Evolutionary conservation across 2,797 vertebrate species (phyloP), one percentile per base, ranked within the genome.

Genomic region (Protonibea diacanthus): DNA sequence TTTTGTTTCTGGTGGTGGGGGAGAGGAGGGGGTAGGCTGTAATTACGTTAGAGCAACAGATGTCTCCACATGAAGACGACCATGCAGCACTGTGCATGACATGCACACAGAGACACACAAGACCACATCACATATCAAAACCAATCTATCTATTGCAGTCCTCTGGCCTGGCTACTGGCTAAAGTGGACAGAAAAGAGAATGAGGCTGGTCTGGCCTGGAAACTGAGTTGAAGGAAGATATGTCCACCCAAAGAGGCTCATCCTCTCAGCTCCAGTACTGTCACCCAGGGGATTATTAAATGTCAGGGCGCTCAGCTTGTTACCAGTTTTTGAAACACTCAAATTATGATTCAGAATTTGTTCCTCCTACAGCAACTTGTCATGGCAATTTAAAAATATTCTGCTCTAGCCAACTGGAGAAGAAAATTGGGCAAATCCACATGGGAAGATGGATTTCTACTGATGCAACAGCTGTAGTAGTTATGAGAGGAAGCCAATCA

Each of bases 21-120:
- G 13, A 80, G 80, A 75, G 75, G 86, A 75, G 81, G 77, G 77
- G 75, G 61, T 60, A 91, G 71, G 88, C 86, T 94, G 82, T 93
- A 93, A 94, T 93, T 91, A 94, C 75, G 71, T 84, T 88, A 85
- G 82, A 88, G 89, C 82, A 93, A 91, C 94, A 94, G 94, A 95
- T 94, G 93, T 92, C 83, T 92, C 90, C 90, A 92, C 93, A 92
- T 92, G 88, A 94, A 93, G 88, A 89, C 73, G 47, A 88, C 91
- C 91, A 81, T 67, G 79, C 67, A 57, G 84, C 67, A 66, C 81
- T 78, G 74, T 63, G 81, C 68, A 84, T 66, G 80, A 76, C 72
- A 76, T 77, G 66, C 77, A 83, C 87, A 83, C 78, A 81, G 52
- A 82, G 53, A 79, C 75, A 79, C 86, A 81, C 84, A 74, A 56